phyloP scores from a whole-genome alignment of 2,888 invertebrate species.

The Drosophila lutescens region DNA sequence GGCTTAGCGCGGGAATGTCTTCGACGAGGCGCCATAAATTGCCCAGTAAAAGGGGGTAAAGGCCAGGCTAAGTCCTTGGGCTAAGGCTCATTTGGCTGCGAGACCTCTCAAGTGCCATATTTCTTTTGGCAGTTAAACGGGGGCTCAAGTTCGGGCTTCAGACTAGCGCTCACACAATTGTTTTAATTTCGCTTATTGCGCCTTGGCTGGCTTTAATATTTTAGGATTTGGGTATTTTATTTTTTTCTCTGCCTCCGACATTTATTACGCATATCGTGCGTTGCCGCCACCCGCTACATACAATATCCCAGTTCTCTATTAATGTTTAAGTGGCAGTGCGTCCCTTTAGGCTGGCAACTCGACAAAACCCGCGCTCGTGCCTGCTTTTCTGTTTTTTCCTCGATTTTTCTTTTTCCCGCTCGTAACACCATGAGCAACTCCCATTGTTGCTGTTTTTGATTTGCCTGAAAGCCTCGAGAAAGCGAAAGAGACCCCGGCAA shows the following conservation, averaged over 20 bases:
- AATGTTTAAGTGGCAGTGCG: conserved; percentile 81
- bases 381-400: conserved; percentile 5
- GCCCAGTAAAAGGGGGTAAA: conserved; percentile 18
- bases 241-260: conserved; percentile 53
- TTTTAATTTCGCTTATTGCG: conserved; percentile 80
- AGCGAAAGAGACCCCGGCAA: conserved; percentile 34
- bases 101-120: conserved; percentile 68
- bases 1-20: conserved; percentile 65
- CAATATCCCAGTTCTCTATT: conserved; percentile 66
- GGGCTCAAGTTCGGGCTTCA: conserved; percentile 18
- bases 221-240: conserved; percentile 63
- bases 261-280: conserved; percentile 79
- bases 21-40: conserved; percentile 72
- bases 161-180: conserved; percentile 72
- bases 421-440: conserved; percentile 16
- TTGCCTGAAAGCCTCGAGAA: conserved; percentile 75
- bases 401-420: conserved; percentile 3
- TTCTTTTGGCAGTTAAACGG: conserved; percentile 62
- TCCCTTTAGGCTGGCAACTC: conserved; percentile 71
- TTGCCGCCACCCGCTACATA: conserved; percentile 35
- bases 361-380: conserved; percentile 37
- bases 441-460: conserved; percentile 76
- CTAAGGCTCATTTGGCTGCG: conserved; percentile 68
- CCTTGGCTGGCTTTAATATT: conserved; percentile 71
- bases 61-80: conserved; percentile 29